Conservation (phyloP, 37 sponge, comb jelly and placozoan species). For the Geodia barretti region DNA sequence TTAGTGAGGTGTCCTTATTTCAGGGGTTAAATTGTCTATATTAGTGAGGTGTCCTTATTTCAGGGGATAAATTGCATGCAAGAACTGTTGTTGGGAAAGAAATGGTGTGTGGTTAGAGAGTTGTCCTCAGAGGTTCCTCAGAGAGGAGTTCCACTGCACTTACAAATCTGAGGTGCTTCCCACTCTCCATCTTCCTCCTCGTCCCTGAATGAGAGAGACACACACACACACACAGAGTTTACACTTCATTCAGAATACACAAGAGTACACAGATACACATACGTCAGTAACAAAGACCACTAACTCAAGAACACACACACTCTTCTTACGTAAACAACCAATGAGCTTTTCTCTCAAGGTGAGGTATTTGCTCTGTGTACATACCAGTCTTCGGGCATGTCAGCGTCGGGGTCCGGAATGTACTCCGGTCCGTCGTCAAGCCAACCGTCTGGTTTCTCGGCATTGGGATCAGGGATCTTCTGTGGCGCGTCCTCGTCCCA, state of each 20-base stretch:
- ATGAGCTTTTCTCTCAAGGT: too few relatives aligned
- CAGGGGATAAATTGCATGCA: too few relatives aligned
- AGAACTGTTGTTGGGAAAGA: too few relatives aligned
- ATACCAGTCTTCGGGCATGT: constrained; percentile 93
- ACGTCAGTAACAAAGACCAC: not conserved
- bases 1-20: too few relatives aligned
- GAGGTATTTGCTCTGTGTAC: too few relatives aligned
- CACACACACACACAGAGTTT: not conserved
- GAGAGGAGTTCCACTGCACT: too few relatives aligned
- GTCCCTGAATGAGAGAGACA: constrained; percentile 71
- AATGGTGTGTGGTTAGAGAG: too few relatives aligned
- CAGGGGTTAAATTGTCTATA: too few relatives aligned
- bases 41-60: too few relatives aligned
- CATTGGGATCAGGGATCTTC: constrained; percentile 92
- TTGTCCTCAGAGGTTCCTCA: too few relatives aligned
- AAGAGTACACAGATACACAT: not conserved
- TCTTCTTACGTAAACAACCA: too few relatives aligned
- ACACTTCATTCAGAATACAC: not conserved
- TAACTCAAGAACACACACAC: not conserved
- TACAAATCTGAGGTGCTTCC: constrained; percentile 93
- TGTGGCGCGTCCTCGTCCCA: constrained; percentile 99
- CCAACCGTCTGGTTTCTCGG: constrained; percentile 94
- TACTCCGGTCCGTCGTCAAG: constrained; percentile 89
- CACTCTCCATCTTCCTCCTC: constrained; percentile 99
- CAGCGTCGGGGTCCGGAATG: constrained; percentile 95